phyloP scores from a whole-genome alignment of 2,888 invertebrate genomes.

The Sesia apiformis region DNA sequence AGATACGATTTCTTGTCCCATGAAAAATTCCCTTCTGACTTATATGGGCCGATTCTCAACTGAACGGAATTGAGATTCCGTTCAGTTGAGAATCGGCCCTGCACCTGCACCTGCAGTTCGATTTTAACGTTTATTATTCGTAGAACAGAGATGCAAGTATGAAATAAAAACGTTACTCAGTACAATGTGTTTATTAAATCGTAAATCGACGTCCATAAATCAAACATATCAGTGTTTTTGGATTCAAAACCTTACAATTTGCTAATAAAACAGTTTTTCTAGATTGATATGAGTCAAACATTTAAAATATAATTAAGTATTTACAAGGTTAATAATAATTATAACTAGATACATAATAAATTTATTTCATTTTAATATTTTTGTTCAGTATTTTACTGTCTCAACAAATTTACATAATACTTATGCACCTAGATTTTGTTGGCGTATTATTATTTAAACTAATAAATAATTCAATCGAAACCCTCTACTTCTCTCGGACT shows the following conservation, averaged over 20 bases:
- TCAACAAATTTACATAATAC: constrained; percentile 39
- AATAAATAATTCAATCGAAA: no score
- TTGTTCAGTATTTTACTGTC: constrained; percentile 30
- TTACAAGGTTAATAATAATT: constrained; percentile 52
- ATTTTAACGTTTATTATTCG: no score
- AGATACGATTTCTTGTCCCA: no score
- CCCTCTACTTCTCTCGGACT: no score
- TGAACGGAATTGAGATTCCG: no score
- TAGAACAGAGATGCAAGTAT: no score
- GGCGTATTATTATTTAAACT: constrained; percentile 17
- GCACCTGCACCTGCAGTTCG: no score
- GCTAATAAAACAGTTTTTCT: constrained; percentile 64
- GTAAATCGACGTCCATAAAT: constrained; percentile 64
- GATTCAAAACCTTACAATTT: constrained; percentile 60
- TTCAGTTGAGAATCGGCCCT: no score
- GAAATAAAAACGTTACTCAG: constrained; percentile 10
- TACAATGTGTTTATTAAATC: constrained; percentile 69
- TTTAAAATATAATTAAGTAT: constrained; percentile 64
- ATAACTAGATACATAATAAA: constrained; percentile 47
- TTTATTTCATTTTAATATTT: constrained; percentile 27
- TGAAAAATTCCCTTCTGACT: no score
- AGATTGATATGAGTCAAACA: constrained; percentile 70
- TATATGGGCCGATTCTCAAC: no score
- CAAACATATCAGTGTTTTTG: constrained; percentile 55
- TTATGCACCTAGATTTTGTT: constrained; percentile 35